phyloP scores from a whole-genome alignment of 2,797 vertebrate genomes.

The Squalus acanthias region DNA sequence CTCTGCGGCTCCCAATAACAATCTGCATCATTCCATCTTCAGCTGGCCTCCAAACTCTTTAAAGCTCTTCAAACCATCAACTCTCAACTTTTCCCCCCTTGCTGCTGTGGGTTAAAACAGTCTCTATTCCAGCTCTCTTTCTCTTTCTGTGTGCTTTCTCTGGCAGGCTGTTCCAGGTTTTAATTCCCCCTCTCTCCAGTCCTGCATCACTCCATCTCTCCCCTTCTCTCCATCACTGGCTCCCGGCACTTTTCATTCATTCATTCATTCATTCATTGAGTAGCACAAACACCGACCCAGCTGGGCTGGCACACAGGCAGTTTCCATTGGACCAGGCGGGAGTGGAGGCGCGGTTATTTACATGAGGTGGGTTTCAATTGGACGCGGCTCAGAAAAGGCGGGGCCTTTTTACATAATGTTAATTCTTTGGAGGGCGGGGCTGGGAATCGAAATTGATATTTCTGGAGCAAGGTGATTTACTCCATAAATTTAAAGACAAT shows the following conservation, averaged over 20 bases:
- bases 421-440: background rate
- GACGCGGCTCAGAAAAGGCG: background rate
- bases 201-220: background rate
- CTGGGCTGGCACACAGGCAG: background rate
- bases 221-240: background rate
- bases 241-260: conserved; percentile 11
- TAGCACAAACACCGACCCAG: background rate
- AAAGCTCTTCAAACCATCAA: background rate
- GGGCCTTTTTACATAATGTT: background rate
- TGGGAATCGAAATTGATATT: background rate
- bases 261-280: conserved; percentile 12
- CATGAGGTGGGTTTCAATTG: background rate
- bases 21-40: background rate
- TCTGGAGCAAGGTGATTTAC: background rate
- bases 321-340: background rate
- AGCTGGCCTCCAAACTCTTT: background rate
- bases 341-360: background rate
- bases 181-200: background rate
- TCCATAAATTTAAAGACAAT: background rate
- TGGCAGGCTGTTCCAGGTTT: background rate
- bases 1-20: background rate
- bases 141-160: background rate
- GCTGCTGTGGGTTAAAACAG: background rate
- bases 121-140: too few species aligned
- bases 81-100: background rate